Evolutionary conservation across 2,797 vertebrate genomes (phyloP).

Genomic region (Petrocephalus schoutedeni): DNA sequence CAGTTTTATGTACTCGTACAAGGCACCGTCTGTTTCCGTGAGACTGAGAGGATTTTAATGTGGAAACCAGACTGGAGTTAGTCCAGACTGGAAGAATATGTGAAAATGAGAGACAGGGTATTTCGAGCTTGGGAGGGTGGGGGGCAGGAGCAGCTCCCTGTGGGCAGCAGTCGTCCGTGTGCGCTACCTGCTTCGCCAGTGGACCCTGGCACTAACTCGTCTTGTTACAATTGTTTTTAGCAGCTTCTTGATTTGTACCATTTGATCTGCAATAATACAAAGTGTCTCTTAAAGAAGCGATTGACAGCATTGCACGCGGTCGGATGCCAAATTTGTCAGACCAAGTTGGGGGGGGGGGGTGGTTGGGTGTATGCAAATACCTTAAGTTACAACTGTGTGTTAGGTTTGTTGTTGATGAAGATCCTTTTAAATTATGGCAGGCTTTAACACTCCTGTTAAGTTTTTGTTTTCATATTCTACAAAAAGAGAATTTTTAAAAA

Average conservation of each 20-base stretch:
- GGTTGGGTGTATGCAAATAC: slow-evolving; percentile 59
- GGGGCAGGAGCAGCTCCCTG: slow-evolving; percentile 62
- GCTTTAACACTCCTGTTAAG: slow-evolving; percentile 76
- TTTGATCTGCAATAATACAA: slow-evolving; percentile 72
- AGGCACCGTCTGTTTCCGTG: slow-evolving; percentile 47
- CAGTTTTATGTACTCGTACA: slow-evolving; percentile 62
- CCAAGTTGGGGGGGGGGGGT: slow-evolving; percentile 52
- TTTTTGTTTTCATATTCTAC: slow-evolving; percentile 76
- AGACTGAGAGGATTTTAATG: slow-evolving; percentile 39
- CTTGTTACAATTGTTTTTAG: slow-evolving; percentile 58
- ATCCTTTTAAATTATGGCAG: slow-evolving; percentile 74
- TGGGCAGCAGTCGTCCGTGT: background rate
- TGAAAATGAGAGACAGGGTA: slow-evolving; percentile 42
- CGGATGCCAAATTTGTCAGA: slow-evolving; percentile 73
- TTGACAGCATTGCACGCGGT: slow-evolving; percentile 62
- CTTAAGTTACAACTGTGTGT: slow-evolving; percentile 58
- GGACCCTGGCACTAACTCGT: slow-evolving; percentile 70
- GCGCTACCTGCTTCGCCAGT: slow-evolving; percentile 43
- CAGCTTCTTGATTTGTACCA: slow-evolving; percentile 64
- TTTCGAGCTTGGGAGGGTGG: slow-evolving; percentile 61
- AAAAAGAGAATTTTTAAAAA: slow-evolving; percentile 70
- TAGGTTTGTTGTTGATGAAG: slow-evolving; percentile 69
- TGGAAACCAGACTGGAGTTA: slow-evolving; percentile 55
- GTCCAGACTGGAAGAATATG: slow-evolving; percentile 30
- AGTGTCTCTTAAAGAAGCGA: slow-evolving; percentile 64